phyloP scores from a whole-genome alignment of 1,140 invertebrate species.

The Ceratina australensis region DNA sequence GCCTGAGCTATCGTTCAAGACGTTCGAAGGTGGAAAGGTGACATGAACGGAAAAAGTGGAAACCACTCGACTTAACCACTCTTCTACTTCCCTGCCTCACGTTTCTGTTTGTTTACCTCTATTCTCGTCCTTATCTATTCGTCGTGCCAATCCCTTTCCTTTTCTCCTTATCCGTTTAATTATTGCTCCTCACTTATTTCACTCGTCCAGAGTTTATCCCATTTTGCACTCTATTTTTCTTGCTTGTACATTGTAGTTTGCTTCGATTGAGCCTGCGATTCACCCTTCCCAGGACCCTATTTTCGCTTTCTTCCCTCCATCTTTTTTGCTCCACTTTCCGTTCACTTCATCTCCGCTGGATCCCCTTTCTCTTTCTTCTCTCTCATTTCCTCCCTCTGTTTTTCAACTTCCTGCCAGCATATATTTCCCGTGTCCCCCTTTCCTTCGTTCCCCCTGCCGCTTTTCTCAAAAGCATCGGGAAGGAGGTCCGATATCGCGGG shows the following conservation, averaged over 20 bases:
- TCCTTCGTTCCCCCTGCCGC: not conserved
- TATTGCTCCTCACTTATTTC: not conserved
- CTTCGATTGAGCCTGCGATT: no score
- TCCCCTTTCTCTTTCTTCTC: not conserved
- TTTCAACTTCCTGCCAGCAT: constrained; percentile 22
- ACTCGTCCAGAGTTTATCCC: not conserved
- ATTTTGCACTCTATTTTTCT: not conserved
- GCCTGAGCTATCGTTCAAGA: constrained; percentile 53
- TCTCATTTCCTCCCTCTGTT: constrained; percentile 10
- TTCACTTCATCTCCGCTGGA: not conserved
- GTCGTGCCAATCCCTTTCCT: not conserved
- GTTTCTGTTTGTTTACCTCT: constrained; percentile 15
- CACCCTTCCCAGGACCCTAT: not conserved
- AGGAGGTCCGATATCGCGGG: constrained; percentile 49
- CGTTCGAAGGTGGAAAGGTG: constrained; percentile 58
- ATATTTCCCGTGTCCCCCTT: not conserved
- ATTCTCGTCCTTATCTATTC: not conserved
- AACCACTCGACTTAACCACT: constrained; percentile 54
- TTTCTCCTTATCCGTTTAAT: not conserved
- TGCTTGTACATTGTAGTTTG: not conserved
- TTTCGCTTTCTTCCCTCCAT: not conserved
- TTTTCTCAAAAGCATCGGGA: constrained; percentile 10
- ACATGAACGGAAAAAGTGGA: constrained; percentile 58
- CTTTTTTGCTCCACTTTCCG: not conserved
- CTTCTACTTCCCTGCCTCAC: constrained; percentile 7